Conservation (phyloP, 2,113 vertebrate genomes). For the Delphinapterus leucas region DNA sequence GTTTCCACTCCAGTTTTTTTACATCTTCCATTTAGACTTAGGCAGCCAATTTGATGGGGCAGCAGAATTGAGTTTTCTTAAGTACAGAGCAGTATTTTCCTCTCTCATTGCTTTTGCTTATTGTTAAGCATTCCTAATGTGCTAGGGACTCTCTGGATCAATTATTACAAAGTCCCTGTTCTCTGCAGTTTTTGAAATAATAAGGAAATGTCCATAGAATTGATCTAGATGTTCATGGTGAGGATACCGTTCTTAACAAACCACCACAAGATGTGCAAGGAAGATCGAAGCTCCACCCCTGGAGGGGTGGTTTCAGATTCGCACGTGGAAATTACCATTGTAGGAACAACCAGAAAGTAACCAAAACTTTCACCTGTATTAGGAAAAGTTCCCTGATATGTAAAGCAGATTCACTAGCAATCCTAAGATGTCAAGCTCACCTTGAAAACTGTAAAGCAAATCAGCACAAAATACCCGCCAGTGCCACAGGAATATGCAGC, state of each 20-base stretch:
- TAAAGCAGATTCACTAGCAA: not conserved
- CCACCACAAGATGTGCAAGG: not conserved
- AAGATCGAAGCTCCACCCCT: not conserved
- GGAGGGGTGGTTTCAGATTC: not conserved
- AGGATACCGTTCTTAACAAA: not conserved
- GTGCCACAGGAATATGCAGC: not conserved
- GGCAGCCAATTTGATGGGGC: not conserved
- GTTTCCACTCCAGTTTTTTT: not conserved
- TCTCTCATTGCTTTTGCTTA: not conserved
- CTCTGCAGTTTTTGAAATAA: not conserved
- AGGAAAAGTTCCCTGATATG: not conserved
- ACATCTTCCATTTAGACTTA: not conserved
- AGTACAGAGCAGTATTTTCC: not conserved
- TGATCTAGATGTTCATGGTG: not conserved
- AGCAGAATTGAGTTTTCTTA: not conserved
- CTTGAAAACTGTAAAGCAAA: conserved; percentile 8
- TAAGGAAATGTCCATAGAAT: not conserved
- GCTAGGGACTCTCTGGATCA: not conserved
- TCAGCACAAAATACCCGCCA: not conserved
- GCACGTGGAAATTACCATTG: not conserved
- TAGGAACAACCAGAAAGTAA: not conserved
- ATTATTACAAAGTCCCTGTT: not conserved
- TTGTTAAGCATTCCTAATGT: not conserved
- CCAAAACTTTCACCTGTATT: not conserved
- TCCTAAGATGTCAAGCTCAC: conserved; percentile 9